Evolutionary conservation across 2,113 vertebrate species (phyloP).

Genomic region (Clarias batrachus): DNA sequence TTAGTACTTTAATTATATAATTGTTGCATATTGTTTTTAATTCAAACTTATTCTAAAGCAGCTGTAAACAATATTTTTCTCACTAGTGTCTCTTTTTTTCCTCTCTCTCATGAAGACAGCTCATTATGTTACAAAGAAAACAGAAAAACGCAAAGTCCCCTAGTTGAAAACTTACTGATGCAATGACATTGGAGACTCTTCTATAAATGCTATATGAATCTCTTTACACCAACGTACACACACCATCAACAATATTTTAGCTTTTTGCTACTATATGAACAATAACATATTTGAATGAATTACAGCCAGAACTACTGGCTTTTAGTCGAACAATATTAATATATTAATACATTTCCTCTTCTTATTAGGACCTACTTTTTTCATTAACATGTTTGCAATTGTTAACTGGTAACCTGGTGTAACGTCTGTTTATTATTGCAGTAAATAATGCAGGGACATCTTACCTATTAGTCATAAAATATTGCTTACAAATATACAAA

Average conservation of each 20-base stretch:
- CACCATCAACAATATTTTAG: background rate
- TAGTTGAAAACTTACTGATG: background rate
- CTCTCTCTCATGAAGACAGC: background rate
- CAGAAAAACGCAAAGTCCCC: background rate
- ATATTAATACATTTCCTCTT: too few species aligned
- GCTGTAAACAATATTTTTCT: background rate
- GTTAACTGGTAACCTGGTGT: too few species aligned
- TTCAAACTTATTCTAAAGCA: background rate
- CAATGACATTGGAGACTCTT: background rate
- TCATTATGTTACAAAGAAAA: background rate
- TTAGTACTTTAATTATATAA: background rate
- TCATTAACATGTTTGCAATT: too few species aligned
- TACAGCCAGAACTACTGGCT: background rate
- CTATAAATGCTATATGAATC: background rate
- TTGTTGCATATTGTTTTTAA: background rate
- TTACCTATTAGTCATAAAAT: too few species aligned
- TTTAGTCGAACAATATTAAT: background rate
- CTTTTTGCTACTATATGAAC: background rate
- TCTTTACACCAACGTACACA: background rate
- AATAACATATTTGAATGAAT: background rate
- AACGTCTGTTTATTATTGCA: too few species aligned
- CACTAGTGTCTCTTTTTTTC: background rate
- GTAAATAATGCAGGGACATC: too few species aligned
- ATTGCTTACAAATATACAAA: background rate
- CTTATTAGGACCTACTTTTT: too few species aligned